These are phyloP conservation scores for Shinisaurus crocodilurus DNA, from an alignment of 2,113 vertebrate species.

Conservation along the genomic window DNA sequence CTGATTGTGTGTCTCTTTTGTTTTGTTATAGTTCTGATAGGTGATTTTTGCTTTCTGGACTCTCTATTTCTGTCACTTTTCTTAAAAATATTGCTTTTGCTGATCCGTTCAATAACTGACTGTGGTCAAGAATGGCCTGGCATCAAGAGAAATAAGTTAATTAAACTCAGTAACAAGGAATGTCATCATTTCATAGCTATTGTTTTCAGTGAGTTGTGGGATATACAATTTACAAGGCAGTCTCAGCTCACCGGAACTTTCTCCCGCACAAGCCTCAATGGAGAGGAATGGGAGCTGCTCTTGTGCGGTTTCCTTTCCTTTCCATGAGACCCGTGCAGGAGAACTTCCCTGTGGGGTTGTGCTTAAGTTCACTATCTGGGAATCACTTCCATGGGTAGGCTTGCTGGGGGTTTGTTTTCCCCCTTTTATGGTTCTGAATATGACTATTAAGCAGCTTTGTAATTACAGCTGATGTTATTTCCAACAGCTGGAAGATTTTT, in stretches of 20 bases:
- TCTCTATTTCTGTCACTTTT: slow-evolving; percentile 28
- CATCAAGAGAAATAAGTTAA: slow-evolving; percentile 57
- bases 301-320: not conserved
- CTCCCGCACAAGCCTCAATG: not conserved
- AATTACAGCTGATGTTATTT: not conserved
- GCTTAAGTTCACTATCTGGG: not conserved
- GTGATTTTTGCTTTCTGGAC: slow-evolving; percentile 66
- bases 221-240: too few species aligned
- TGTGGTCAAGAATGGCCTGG: slow-evolving; percentile 55
- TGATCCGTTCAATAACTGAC: slow-evolving; percentile 65
- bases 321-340: too few species aligned
- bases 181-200: not conserved
- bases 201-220: not conserved
- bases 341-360: not conserved
- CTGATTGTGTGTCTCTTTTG: slow-evolving; percentile 60
- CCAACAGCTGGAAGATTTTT: not conserved
- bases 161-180: slow-evolving; percentile 29
- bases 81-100: slow-evolving; percentile 48
- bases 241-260: not conserved
- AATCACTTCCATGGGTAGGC: not conserved
- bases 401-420: not conserved
- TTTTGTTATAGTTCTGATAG: slow-evolving; percentile 50
- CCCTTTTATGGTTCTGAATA: not conserved
- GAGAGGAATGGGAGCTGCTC: not conserved
- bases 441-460: not conserved